Evolutionary conservation across 2,888 invertebrate species (phyloP), one percentile per base, ranked within the genome.

Genomic region (Spisula subtruncata): DNA sequence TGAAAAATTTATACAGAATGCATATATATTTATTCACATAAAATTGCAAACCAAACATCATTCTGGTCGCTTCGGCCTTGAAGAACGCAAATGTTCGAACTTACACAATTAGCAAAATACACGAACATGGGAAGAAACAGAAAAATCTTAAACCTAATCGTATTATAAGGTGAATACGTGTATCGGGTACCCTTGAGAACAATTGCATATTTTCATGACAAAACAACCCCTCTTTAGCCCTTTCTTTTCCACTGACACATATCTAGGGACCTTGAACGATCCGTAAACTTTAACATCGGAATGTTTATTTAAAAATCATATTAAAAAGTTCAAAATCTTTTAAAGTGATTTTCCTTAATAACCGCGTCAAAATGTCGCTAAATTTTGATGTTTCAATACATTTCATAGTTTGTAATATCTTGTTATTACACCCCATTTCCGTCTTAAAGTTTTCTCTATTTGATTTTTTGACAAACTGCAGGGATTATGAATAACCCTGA

Each of bases 391-490:
- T 8, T 14, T 71, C 83, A 20, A 25, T 60, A 84, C 46, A 10
- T 41, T 41, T 41, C 8, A 8, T 41, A 41, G 41, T 41, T 41
- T 60, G 46, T n/a, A 66, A 71, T 84, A 84, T 25, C n/a, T 29
- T 60, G 56, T 54, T 46, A 32, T 84, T 66, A 86, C 82, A 86
- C 29, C 82, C 66, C 81, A 71, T 81, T 71, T 82, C 86, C 86
- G 81, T 60, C 86, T 82, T 86, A 86, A 66, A 66, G 56, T 2
- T 60, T 66, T 32, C 66, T 75, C 14, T 32, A 32, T 75, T 75
- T 75, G 35, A 75, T 14, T 18, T 32, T 75, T 75, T 12, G 35
- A 32, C 32, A 75, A 75, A 75, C 32, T 75, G 35, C 35, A 75
- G 32, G 75, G 32, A 75, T 75, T 75, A 75, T 75, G 16, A 75